These are phyloP conservation scores for Sebastes hubbsi DNA, from an alignment of 2,797 vertebrate genomes.

Conservation along the genomic window DNA sequence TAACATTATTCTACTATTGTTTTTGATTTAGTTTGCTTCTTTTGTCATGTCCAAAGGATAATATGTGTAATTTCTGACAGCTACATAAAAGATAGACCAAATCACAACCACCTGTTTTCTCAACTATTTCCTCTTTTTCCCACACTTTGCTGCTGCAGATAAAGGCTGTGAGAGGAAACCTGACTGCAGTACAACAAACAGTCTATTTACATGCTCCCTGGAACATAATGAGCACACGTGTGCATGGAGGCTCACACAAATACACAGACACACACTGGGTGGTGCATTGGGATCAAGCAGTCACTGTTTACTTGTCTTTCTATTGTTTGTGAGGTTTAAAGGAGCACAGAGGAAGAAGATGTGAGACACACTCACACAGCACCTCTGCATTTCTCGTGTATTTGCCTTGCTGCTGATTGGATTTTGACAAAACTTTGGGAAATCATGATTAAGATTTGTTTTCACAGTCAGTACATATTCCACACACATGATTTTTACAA, in stretches of 20 bases:
- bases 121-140: constrained; percentile 1
- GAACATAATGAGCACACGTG: background rate
- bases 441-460: background rate
- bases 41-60: background rate
- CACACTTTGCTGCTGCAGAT: constrained; percentile 20
- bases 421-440: background rate
- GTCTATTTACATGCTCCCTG: background rate
- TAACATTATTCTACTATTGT: background rate
- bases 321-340: constrained; percentile 58
- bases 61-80: background rate
- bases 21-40: background rate
- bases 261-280: constrained; percentile 6
- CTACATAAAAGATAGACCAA: background rate
- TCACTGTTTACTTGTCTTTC: constrained; percentile 20
- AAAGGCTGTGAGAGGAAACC: constrained; percentile 46
- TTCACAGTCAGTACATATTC: background rate
- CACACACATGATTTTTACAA: background rate
- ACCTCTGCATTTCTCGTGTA: background rate
- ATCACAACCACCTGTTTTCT: background rate
- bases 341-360: constrained; percentile 14
- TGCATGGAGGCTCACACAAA: background rate
- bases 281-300: constrained; percentile 25
- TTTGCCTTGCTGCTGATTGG: background rate
- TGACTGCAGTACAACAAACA: constrained; percentile 40
- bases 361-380: background rate